Evolutionary conservation across 2,113 vertebrate genomes (phyloP), one percentile per base, ranked within the genome.

Genomic region (Urocynchramus pylzowi): DNA sequence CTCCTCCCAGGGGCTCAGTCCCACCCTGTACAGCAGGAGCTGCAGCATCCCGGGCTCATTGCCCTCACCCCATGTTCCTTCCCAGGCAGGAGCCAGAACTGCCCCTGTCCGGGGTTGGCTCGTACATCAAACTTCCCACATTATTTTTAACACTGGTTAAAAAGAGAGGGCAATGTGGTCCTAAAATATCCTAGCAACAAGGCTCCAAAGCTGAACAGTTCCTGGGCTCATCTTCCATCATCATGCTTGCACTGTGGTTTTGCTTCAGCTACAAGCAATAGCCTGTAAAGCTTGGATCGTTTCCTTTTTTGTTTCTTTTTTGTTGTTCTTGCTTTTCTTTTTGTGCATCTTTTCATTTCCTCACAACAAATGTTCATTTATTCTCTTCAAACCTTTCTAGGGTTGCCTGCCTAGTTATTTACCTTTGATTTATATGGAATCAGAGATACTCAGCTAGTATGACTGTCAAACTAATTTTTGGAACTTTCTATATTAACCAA

Each of bases 21-120:
- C n/a, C 50, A 53, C 13, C 49, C 21, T 7, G 7, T 2, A 67
- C 39, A 52, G 50, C 3, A 13, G 73, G 54, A 81, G 28, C 26
- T 2, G 3, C n/a, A 67, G 45, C 31, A 26, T 7, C 50, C 42
- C 0, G 0, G 16, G 20, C 0, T 3, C 17, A 0, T 37, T 8
- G 15, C 28, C 7, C 16, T 37, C 11, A 1, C 7, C 22, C 13
- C 1, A 0, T 9, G 18, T 18, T 5, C 7, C 10, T 45, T 49
- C 26, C 64, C 37, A 2, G 3, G 41, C 54, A 27, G 7, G 7
- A 42, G 45, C 19, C 59, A 84, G 33, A 24, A 30, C 21, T 13
- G 22, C n/a, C 41, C 24, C 28, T 41, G 12, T 16, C 37, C 78
- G 49, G n/a, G 13, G 4, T 0, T 86, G 50, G 24, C 45, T 84